Percentiles rank a stretch among this genome's conserved stretches.
phyloP scores from a whole-genome alignment of 2,888 invertebrate species.

The Microdon myrmicae region DNA sequence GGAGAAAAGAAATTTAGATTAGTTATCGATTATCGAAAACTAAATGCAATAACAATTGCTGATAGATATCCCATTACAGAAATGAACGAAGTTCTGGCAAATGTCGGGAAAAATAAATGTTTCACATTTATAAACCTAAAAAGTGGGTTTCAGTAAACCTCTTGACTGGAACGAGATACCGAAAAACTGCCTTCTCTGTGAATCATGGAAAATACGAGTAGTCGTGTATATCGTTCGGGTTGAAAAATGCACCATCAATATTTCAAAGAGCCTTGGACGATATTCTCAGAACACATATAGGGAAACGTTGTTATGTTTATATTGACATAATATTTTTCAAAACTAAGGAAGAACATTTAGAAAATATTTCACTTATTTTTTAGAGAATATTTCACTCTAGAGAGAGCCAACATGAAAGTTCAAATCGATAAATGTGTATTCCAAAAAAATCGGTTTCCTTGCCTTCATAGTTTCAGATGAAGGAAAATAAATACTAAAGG shows the following conservation, averaged over 20 bases:
- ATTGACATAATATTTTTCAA: constrained; percentile 4
- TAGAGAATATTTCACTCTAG: too few species aligned
- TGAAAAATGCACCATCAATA: constrained; percentile 1
- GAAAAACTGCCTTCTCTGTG: background rate
- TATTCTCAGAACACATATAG: constrained; percentile 17
- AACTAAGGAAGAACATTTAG: background rate
- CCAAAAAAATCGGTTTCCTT: too few species aligned
- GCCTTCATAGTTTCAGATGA: too few species aligned
- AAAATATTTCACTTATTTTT: background rate
- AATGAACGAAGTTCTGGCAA: background rate
- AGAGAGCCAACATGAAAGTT: constrained; percentile 1
- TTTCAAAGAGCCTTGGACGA: constrained; percentile 12
- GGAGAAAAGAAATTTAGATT: background rate
- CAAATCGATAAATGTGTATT: constrained; percentile 9
- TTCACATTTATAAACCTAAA: background rate
- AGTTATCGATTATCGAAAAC: background rate
- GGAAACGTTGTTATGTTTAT: constrained; percentile 10
- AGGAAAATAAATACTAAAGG: too few species aligned
- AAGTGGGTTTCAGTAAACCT: background rate
- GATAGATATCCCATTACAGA: background rate
- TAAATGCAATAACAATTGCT: background rate
- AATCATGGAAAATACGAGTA: constrained; percentile 17
- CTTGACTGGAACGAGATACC: background rate
- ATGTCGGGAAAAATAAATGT: background rate
- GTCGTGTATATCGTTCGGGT: background rate